Conservation (phyloP, 2,888 invertebrate species). For the Cheilosia vulpina region DNA sequence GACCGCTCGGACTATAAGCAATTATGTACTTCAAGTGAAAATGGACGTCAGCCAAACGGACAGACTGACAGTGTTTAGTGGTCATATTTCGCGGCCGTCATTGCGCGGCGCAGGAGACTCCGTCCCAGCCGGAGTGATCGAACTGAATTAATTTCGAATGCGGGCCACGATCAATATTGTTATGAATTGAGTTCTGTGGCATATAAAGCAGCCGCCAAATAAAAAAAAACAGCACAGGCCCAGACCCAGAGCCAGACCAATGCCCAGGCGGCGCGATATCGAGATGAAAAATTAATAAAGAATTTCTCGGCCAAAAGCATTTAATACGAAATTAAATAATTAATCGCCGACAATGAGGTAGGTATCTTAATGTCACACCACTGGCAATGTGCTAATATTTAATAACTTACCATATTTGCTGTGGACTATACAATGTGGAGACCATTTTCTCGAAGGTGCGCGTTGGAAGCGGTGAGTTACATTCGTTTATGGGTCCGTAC, state of each 20-base stretch:
- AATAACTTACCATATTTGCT: constrained; percentile 74
- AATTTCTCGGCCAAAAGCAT: constrained; percentile 59
- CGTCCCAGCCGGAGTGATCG: constrained; percentile 15
- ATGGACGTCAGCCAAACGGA: constrained; percentile 55
- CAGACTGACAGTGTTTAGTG: constrained; percentile 36
- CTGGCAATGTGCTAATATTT: constrained; percentile 71
- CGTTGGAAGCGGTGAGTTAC: constrained; percentile 16
- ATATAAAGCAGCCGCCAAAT: constrained; percentile 66
- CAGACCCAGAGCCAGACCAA: neutral
- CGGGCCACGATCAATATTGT: constrained; percentile 73
- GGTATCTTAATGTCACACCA: constrained; percentile 75
- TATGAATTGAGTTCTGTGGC: constrained; percentile 73
- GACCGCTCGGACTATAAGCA: constrained; percentile 41
- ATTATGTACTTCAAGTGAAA: constrained; percentile 68
- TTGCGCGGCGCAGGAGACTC: constrained; percentile 8
- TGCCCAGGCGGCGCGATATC: constrained; percentile 45
- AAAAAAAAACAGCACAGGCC: constrained; percentile 17
- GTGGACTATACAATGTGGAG: constrained; percentile 28
- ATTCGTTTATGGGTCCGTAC: constrained; percentile 41
- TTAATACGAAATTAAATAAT: constrained; percentile 74
- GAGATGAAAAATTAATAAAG: constrained; percentile 75
- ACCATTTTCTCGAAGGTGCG: constrained; percentile 55
- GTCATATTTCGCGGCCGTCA: constrained; percentile 64
- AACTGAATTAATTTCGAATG: constrained; percentile 70
- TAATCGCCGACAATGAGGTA: constrained; percentile 68